phyloP scores from a whole-genome alignment of 2,797 vertebrate species.

The Myripristis murdjan region DNA sequence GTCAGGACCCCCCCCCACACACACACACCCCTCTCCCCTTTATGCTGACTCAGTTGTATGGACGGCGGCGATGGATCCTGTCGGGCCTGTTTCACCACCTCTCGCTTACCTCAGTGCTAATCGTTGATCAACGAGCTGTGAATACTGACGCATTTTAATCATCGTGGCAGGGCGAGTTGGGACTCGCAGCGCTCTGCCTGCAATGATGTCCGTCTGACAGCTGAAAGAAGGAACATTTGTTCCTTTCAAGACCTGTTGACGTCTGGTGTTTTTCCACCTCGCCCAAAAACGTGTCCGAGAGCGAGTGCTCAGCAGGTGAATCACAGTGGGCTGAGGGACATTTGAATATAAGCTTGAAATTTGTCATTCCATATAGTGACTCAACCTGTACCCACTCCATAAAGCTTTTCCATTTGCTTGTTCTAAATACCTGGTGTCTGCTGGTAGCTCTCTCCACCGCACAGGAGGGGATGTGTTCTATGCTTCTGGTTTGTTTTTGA shows the following conservation, averaged over 20 bases:
- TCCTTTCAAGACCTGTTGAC: slow-evolving; percentile 27
- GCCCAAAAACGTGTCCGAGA: slow-evolving; percentile 1
- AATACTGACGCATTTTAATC: slow-evolving; percentile 62
- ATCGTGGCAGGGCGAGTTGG: slow-evolving; percentile 59
- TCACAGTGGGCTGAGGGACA: background rate
- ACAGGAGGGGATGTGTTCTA: too few species aligned
- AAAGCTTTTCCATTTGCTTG: too few species aligned
- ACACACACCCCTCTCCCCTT: background rate
- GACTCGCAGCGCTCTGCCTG: slow-evolving; percentile 58
- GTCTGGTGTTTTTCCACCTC: slow-evolving; percentile 23
- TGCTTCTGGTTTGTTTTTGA: too few species aligned
- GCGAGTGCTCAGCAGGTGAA: slow-evolving; percentile 22
- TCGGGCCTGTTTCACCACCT: slow-evolving; percentile 70
- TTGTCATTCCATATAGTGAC: too few species aligned
- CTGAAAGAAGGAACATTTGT: slow-evolving; percentile 53
- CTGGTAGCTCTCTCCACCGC: too few species aligned
- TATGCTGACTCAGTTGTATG: slow-evolving; percentile 26
- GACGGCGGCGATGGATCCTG: slow-evolving; percentile 52
- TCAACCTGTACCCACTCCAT: too few species aligned
- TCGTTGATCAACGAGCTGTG: slow-evolving; percentile 60
- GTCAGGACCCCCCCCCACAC: too few species aligned
- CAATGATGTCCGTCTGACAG: slow-evolving; percentile 52
- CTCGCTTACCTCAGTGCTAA: slow-evolving; percentile 45
- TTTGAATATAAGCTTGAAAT: too few species aligned
- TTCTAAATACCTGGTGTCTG: too few species aligned